phyloP scores from a whole-genome alignment of 1,140 invertebrate species.

The Melanaphis sacchari region DNA sequence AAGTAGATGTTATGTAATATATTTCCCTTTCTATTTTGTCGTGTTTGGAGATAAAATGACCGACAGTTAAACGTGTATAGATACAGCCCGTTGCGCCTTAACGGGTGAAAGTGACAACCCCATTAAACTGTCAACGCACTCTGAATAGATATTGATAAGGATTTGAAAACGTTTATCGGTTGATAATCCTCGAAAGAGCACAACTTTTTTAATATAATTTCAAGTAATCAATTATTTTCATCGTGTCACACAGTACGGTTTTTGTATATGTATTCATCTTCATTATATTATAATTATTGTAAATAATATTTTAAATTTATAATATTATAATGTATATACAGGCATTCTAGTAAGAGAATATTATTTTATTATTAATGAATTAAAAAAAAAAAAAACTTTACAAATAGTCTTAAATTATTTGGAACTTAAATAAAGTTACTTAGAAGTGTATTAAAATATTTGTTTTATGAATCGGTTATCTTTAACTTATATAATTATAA shows the following conservation, averaged over 20 bases:
- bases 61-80: not conserved
- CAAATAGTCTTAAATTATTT: not conserved
- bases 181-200: not conserved
- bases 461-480: not conserved
- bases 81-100: not conserved
- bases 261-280: not conserved
- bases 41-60: not conserved
- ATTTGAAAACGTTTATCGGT: slow-evolving; percentile 32
- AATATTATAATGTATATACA: no score
- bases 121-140: slow-evolving; percentile 38
- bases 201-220: not conserved
- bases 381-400: not conserved
- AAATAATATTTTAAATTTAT: not conserved
- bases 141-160: not conserved
- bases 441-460: not conserved
- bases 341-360: not conserved
- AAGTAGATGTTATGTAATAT: slow-evolving; percentile 1
- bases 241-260: not conserved
- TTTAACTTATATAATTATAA: not conserved
- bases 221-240: not conserved
- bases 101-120: slow-evolving; percentile 8
- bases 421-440: not conserved
- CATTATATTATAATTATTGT: not conserved
- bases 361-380: not conserved
- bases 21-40: not conserved